phyloP scores from a whole-genome alignment of 1,140 invertebrate species.

The Periplaneta americana region DNA sequence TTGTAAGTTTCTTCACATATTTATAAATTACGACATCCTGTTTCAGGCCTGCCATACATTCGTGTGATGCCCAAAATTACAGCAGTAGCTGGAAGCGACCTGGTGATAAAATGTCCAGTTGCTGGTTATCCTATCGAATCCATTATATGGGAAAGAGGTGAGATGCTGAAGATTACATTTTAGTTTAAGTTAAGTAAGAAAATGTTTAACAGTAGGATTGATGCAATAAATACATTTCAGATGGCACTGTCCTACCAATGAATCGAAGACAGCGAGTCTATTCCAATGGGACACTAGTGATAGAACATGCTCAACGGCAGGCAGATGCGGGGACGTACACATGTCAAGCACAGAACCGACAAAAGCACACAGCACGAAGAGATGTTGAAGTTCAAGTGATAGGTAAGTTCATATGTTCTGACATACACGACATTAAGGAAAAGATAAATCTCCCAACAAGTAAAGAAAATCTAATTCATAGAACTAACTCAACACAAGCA shows the following conservation, averaged over 20 bases:
- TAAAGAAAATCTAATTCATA: too few species aligned
- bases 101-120: constrained; percentile 87
- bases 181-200: neutral
- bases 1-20: neutral
- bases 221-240: constrained; percentile 45
- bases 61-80: constrained; percentile 86
- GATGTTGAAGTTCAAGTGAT: constrained; percentile 81
- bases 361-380: constrained; percentile 69
- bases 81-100: constrained; percentile 78
- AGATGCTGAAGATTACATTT: constrained; percentile 24
- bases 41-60: constrained; percentile 72
- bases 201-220: neutral
- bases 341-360: constrained; percentile 80
- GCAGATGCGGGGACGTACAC: constrained; percentile 82
- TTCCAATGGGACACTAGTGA: constrained; percentile 78
- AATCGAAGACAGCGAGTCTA: constrained; percentile 84
- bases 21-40: neutral
- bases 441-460: too few species aligned
- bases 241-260: constrained; percentile 73
- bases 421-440: too few species aligned
- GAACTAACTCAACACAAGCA: too few species aligned
- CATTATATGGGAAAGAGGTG: constrained; percentile 86
- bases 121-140: constrained; percentile 87
- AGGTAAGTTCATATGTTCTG: too few species aligned
- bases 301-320: constrained; percentile 70